Evolutionary conservation across 2,113 vertebrate genomes (phyloP).

Genomic region (Pituophis catenifer): DNA sequence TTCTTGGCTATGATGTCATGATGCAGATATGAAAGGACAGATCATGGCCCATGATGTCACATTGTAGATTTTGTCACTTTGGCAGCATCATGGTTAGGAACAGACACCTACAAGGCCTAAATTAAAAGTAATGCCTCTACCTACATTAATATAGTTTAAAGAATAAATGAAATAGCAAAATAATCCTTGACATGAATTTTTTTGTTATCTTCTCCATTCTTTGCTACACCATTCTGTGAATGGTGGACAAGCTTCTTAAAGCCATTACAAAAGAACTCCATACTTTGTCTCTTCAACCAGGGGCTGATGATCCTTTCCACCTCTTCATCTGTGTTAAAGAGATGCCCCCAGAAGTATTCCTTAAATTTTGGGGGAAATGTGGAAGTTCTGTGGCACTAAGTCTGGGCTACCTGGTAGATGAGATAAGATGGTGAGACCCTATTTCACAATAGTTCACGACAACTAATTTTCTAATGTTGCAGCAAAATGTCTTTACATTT

Average conservation of each 20-base stretch:
- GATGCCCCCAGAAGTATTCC: no score
- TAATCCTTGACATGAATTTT: background rate
- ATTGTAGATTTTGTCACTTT: background rate
- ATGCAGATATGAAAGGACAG: background rate
- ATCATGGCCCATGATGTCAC: background rate
- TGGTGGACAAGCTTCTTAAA: no score
- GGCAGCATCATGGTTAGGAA: background rate
- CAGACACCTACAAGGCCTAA: background rate
- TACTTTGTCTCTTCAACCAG: no score
- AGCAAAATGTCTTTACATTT: background rate
- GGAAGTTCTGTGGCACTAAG: no score
- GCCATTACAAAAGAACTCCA: no score
- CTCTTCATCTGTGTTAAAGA: no score
- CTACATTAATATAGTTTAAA: background rate
- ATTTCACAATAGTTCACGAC: background rate
- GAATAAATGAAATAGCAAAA: background rate
- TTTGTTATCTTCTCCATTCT: no score
- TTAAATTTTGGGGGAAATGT: no score
- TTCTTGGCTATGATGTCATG: background rate
- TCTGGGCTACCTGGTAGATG: background rate
- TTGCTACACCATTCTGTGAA: no score
- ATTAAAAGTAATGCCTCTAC: background rate
- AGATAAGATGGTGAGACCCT: background rate
- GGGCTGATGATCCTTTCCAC: no score
- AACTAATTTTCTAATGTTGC: background rate